Base-by-base conservation (phyloP, 2,888 invertebrate genomes). In the Leptura quadrifasciata region DNA sequence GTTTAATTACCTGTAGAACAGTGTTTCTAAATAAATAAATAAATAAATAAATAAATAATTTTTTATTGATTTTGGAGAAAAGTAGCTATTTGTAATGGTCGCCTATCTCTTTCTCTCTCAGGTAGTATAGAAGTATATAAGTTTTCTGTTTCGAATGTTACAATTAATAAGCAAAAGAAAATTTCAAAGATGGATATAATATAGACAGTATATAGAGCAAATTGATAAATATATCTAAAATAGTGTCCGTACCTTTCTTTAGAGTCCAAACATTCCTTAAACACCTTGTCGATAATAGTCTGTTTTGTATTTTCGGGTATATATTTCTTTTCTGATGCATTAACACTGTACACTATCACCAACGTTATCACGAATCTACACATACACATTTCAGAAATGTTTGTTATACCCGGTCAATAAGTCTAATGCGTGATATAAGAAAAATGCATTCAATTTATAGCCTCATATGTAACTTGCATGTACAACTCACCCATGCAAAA, bases 241-340 rank as follows among this genome's bases (percentile, higher is more conserved):
- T 31, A 31, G 27, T 31, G 8, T 10, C 20, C 20, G 69, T 75
- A 82, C 80, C 78, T 80, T 65, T 69, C 60, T 52, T 78, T 76
- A 1, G 79, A 76, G 69, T 81, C 77, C 31, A 80, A 76, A 73
- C 87, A 87, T 72, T 86, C 83, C 64, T 81, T 79, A 12, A 86
- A 63, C 27, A 84, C 79, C 69, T 74, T 82, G 68, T 80, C 77
- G 21, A 85, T 74, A 67, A 84, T 67, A 54, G 76, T 63, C 17
- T 81, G 79, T 35, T 82, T 81, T 20, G 27, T 24, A 17, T 31
- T 58, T 65, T 58, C 20, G 55, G 54, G 21, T 35, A 58, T 60
- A 31, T 61, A 72, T 27, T 72, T 57, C n/a, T 57, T 74, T 27
- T 54, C 9, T 6, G 74, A 35, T 24, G 52, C 72, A 52, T 52